phyloP scores from a whole-genome alignment of 1,140 invertebrate species.

The Sycophaga agraensis region DNA sequence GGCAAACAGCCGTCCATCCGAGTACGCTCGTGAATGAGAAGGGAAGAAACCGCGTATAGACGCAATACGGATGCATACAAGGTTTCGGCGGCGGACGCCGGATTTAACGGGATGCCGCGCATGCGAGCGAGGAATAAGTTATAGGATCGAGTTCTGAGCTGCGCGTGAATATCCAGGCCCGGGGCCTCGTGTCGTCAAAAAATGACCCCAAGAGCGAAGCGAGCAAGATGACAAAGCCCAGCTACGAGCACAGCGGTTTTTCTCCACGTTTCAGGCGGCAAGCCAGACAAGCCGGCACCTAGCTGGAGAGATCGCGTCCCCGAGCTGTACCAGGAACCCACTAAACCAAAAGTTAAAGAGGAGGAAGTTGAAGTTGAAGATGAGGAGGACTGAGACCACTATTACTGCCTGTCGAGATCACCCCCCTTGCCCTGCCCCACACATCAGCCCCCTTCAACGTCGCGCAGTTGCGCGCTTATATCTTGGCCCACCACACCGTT shows the following conservation, averaged over 20 bases:
- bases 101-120: too few relatives aligned
- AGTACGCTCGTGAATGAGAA: too few relatives aligned
- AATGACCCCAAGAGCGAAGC: too few relatives aligned
- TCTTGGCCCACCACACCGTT: not conserved
- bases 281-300: constrained; percentile 21
- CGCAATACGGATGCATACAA: too few relatives aligned
- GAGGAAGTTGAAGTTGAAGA: constrained; percentile 13
- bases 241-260: constrained; percentile 41
- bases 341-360: constrained; percentile 44
- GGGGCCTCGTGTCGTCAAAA: too few relatives aligned
- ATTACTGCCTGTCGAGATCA: constrained; percentile 12
- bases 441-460: not conserved
- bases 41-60: too few relatives aligned
- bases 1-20: too few relatives aligned
- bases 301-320: constrained; percentile 57
- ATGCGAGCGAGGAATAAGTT: too few relatives aligned
- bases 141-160: too few relatives aligned
- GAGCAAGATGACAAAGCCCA: too few relatives aligned
- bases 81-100: too few relatives aligned
- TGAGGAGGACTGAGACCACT: constrained; percentile 36
- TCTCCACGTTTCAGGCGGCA: constrained; percentile 57
- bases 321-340: constrained; percentile 54
- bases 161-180: too few relatives aligned
- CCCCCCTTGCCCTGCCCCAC: not conserved
- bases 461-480: not conserved